A percentile compares a stretch with the other conserved stretches of the same genome.
Conservation (phyloP, 2,797 vertebrate genomes). For the Loriculus beryllinus region DNA sequence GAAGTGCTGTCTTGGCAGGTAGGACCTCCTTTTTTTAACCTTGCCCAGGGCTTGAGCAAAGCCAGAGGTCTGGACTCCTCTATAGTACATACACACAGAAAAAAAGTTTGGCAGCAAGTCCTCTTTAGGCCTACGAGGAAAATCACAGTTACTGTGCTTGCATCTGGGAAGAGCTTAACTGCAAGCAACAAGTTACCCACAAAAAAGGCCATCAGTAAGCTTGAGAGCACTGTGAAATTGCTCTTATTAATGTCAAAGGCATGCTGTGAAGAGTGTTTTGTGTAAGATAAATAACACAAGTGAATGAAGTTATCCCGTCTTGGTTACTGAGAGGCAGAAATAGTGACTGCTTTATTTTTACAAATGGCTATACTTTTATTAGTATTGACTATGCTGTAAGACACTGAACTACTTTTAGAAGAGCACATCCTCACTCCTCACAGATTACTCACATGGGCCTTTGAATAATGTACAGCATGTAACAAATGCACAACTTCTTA, state of each 20-base stretch:
- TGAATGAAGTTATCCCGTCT: neutral
- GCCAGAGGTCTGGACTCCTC: neutral
- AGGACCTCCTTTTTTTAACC: neutral
- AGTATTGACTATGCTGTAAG: neutral
- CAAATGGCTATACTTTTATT: slow-evolving; percentile 19
- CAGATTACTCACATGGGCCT: neutral
- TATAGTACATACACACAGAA: fast-evolving
- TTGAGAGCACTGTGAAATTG: slow-evolving; percentile 2
- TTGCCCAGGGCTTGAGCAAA: neutral
- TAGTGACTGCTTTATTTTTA: slow-evolving; percentile 36
- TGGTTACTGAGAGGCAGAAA: slow-evolving; percentile 8
- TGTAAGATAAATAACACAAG: slow-evolving; percentile 7
- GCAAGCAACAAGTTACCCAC: neutral
- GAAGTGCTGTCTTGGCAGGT: neutral
- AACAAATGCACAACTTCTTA: neutral
- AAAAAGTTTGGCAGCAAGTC: neutral
- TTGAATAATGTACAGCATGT: neutral
- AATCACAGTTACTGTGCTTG: neutral
- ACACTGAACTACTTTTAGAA: neutral
- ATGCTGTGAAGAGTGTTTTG: slow-evolving; percentile 34
- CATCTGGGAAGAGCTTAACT: neutral
- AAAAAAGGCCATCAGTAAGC: neutral
- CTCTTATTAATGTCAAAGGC: slow-evolving; percentile 37
- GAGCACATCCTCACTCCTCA: neutral
- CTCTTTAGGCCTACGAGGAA: neutral